These are phyloP conservation scores for Diorhabda elongata DNA, from an alignment of 1,140 invertebrate genomes.

Conservation along the genomic window DNA sequence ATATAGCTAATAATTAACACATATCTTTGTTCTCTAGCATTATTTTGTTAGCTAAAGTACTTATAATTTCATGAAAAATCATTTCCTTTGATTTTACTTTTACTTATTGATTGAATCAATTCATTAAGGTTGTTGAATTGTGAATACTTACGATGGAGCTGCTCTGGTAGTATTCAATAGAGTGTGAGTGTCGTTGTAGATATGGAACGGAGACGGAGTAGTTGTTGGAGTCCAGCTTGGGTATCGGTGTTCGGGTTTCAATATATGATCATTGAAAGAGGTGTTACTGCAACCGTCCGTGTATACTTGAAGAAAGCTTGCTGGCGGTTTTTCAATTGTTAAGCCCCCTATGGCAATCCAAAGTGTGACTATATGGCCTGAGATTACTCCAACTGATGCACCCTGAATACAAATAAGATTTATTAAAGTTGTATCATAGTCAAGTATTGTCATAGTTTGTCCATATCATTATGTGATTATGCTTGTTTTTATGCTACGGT, in stretches of 20 bases:
- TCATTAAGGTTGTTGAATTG: too few species aligned
- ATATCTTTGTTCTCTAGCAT: too few species aligned
- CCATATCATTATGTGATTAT: too few species aligned
- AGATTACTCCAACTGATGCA: constrained; percentile 62
- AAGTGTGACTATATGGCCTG: constrained; percentile 59
- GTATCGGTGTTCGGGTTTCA: constrained; percentile 41
- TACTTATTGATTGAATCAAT: too few species aligned
- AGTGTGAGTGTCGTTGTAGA: constrained; percentile 28
- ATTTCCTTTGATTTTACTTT: too few species aligned
- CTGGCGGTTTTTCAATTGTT: constrained; percentile 49
- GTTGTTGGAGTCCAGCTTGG: constrained; percentile 30
- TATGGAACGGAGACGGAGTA: constrained; percentile 27
- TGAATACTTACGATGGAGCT: constrained; percentile 35
- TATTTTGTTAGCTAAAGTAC: too few species aligned
- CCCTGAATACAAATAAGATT: constrained; percentile 47
- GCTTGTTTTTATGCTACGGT: too few species aligned
- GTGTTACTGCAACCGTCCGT: constrained; percentile 61
- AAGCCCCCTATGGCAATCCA: constrained; percentile 64
- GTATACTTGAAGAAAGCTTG: constrained; percentile 53
- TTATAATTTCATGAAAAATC: too few species aligned
- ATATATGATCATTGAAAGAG: constrained; percentile 58
- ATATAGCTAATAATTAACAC: too few species aligned
- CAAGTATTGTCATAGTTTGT: background rate
- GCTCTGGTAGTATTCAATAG: constrained; percentile 27
- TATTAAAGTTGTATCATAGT: background rate